Percentiles rank a stretch among this genome's conserved stretches.
phyloP scores from a whole-genome alignment of 92 coral and sea anemone species.

The Diadumene lineata region DNA sequence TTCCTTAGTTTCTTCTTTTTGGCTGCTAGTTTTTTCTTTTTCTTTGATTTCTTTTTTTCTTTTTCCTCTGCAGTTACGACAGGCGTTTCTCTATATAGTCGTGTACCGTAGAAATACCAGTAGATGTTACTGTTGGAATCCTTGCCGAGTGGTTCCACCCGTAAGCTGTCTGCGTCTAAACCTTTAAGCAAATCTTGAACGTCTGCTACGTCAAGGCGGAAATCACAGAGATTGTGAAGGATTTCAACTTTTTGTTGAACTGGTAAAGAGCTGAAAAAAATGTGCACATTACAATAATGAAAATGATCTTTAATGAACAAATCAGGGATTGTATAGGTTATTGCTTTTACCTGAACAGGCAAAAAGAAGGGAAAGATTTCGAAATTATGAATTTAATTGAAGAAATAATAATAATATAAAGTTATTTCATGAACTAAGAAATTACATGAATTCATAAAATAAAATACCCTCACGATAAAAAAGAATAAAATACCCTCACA shows the following conservation, averaged over 20 bases:
- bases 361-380: too few relatives aligned
- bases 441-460: too few relatives aligned
- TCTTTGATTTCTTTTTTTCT: conserved; percentile 63
- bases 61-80: conserved; percentile 52
- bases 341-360: too few relatives aligned
- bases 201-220: conserved; percentile 91
- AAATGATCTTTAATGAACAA: too few relatives aligned
- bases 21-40: conserved; percentile 64
- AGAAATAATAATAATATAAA: too few relatives aligned
- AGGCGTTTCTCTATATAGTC: conserved; percentile 80
- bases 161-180: conserved; percentile 92
- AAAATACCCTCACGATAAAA: too few relatives aligned
- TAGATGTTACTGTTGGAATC: conserved; percentile 80
- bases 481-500: too few relatives aligned
- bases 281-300: background rate
- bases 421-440: too few relatives aligned
- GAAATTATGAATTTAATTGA: too few relatives aligned
- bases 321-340: too few relatives aligned
- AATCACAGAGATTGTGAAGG: conserved; percentile 91
- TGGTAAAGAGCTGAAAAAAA: conserved; percentile 53
- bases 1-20: conserved; percentile 51
- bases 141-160: conserved; percentile 92
- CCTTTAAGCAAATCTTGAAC: conserved; percentile 93
- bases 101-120: conserved; percentile 97
- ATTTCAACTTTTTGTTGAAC: conserved; percentile 90